Evolutionary conservation across 2,888 invertebrate species (phyloP).

Genomic region (Diadegma fenestrale): DNA sequence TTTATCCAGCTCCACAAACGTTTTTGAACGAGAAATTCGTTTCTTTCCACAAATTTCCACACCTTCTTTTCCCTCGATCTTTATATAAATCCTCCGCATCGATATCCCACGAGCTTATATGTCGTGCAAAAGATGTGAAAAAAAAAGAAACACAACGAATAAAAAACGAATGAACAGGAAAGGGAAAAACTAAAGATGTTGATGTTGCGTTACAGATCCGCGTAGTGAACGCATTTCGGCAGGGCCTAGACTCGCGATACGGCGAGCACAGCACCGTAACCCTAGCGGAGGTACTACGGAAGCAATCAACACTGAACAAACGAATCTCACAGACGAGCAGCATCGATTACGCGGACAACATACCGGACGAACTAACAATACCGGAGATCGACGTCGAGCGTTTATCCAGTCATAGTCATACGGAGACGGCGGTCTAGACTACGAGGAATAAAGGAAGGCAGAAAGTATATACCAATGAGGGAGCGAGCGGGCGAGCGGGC

Average conservation of each 20-base stretch:
- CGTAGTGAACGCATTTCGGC: constrained; percentile 99
- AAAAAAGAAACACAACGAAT: constrained; percentile 24
- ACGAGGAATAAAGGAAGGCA: constrained; percentile 56
- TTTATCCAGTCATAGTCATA: constrained; percentile 96
- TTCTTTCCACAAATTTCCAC: background rate
- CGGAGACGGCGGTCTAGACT: constrained; percentile 95
- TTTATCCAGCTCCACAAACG: background rate
- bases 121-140: background rate
- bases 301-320: constrained; percentile 96
- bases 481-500: background rate
- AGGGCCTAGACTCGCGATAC: constrained; percentile 96
- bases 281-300: constrained; percentile 96
- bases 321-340: constrained; percentile 96
- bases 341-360: constrained; percentile 96
- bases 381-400: constrained; percentile 97
- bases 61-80: too few relatives aligned
- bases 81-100: background rate
- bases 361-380: constrained; percentile 94
- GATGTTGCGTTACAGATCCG: constrained; percentile 93
- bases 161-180: background rate
- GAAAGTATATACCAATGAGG: constrained; percentile 34
- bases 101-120: background rate
- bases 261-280: constrained; percentile 97
- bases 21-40: too few relatives aligned
- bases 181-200: constrained; percentile 52